Evolutionary conservation across 1,140 invertebrate species (phyloP).

Genomic region (Leptinotarsa undecemlineata): DNA sequence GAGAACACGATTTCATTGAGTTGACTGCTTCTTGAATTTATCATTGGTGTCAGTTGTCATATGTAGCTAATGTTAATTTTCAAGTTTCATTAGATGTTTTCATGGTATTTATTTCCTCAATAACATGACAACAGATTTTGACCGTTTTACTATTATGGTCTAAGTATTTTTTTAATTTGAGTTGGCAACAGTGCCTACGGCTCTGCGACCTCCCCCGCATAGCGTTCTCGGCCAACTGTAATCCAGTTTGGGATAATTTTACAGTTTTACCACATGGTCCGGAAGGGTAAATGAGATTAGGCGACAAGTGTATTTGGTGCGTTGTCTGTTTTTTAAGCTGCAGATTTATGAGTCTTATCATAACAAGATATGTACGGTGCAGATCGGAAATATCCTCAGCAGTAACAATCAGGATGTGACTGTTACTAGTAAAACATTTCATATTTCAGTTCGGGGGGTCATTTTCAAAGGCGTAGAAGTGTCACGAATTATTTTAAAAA

Average conservation of each 20-base stretch:
- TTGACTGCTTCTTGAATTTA: no score
- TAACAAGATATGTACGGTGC: slow-evolving; percentile 8
- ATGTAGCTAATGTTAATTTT: no score
- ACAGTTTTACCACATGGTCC: slow-evolving; percentile 27
- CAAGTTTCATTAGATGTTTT: no score
- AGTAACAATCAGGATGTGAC: background rate
- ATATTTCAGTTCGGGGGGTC: no score
- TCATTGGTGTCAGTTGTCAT: no score
- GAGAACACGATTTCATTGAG: no score
- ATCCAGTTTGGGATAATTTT: slow-evolving; percentile 25
- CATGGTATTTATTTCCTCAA: no score
- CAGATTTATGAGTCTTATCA: background rate
- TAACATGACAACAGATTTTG: no score
- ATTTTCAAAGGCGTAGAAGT: background rate
- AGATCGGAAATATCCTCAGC: slow-evolving; percentile 2
- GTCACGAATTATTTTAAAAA: background rate
- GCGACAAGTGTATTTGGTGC: slow-evolving; percentile 22
- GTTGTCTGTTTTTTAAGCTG: slow-evolving; percentile 6
- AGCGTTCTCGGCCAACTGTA: background rate
- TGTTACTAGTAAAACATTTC: no score
- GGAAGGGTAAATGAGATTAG: slow-evolving; percentile 25
- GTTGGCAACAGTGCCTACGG: no score
- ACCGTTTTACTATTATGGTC: no score
- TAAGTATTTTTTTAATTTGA: no score
- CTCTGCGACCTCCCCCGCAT: background rate